phyloP scores from a whole-genome alignment of 2,113 vertebrate genomes.

The Gambusia affinis region DNA sequence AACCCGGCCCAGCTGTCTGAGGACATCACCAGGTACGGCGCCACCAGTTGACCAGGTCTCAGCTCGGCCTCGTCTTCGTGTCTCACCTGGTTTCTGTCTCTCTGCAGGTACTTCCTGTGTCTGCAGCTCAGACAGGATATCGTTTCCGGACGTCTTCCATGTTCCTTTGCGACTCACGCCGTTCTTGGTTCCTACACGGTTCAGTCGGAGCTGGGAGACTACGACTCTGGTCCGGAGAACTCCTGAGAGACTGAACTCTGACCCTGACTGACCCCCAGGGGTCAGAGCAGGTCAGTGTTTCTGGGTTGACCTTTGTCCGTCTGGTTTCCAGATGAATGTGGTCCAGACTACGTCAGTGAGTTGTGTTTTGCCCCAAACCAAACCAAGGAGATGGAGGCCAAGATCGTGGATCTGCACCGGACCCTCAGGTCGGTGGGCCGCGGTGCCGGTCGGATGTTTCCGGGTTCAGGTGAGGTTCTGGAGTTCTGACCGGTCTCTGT shows the following conservation, averaged over 20 bases:
- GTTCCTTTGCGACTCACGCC: conserved; percentile 92
- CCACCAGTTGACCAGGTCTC: conserved; percentile 4
- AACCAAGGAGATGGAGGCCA: conserved; percentile 95
- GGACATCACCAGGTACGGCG: conserved; percentile 93
- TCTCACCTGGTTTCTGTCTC: background rate
- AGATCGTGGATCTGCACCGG: conserved; percentile 93
- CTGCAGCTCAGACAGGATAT: conserved; percentile 94
- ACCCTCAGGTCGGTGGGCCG: conserved; percentile 82
- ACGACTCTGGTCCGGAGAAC: conserved; percentile 77
- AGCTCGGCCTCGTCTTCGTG: background rate
- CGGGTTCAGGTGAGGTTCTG: background rate
- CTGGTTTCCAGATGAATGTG: conserved; percentile 82
- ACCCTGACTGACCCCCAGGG: background rate
- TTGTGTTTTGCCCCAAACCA: conserved; percentile 93
- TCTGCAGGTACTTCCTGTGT: conserved; percentile 94
- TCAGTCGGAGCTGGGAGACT: conserved; percentile 95
- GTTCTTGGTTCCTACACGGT: conserved; percentile 93
- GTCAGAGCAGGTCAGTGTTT: background rate
- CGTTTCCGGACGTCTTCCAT: conserved; percentile 90
- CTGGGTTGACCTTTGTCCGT: background rate
- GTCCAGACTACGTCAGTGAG: conserved; percentile 87
- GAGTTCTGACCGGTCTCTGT: conserved; percentile 14
- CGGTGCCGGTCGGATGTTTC: background rate
- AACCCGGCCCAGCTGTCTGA: conserved; percentile 94
- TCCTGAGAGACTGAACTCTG: too few relatives aligned